Evolutionary conservation across 2,797 vertebrate genomes (phyloP).

Genomic region (Characodon lateralis): DNA sequence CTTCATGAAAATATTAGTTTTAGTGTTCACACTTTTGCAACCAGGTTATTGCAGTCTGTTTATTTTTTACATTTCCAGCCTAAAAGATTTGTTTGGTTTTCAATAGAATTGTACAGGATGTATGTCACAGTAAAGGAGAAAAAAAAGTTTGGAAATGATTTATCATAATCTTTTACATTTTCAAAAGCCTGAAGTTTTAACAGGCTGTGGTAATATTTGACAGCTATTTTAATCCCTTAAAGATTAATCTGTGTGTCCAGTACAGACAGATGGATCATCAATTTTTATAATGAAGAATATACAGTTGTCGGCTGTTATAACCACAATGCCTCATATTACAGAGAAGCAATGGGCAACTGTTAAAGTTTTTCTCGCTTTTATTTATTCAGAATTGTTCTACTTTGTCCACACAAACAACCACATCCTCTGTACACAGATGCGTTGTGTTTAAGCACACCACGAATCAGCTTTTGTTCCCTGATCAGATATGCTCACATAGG

Average conservation of each 20-base stretch:
- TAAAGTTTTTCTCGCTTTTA: background rate
- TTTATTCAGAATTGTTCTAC: background rate
- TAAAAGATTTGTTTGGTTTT: background rate
- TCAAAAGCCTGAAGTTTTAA: too few species aligned
- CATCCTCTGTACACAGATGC: background rate
- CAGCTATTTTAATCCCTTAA: background rate
- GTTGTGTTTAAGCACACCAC: background rate
- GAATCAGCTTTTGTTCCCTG: background rate
- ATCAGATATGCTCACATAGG: conserved; percentile 1
- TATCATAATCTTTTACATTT: too few species aligned
- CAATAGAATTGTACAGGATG: background rate
- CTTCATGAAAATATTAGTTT: background rate
- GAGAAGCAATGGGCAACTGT: background rate
- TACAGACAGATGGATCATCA: background rate
- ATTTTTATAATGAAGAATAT: background rate
- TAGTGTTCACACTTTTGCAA: background rate
- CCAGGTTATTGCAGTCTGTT: background rate
- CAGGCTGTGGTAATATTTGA: too few species aligned
- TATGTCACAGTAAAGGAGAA: background rate
- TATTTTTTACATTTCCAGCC: background rate
- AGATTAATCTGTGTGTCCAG: background rate
- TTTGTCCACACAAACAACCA: background rate
- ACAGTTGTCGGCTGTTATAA: background rate
- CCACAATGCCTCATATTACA: background rate
- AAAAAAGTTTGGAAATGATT: too few species aligned